These are phyloP conservation scores for Etheostoma cragini DNA, from an alignment of 2,113 vertebrate species.

Conservation along the genomic window DNA sequence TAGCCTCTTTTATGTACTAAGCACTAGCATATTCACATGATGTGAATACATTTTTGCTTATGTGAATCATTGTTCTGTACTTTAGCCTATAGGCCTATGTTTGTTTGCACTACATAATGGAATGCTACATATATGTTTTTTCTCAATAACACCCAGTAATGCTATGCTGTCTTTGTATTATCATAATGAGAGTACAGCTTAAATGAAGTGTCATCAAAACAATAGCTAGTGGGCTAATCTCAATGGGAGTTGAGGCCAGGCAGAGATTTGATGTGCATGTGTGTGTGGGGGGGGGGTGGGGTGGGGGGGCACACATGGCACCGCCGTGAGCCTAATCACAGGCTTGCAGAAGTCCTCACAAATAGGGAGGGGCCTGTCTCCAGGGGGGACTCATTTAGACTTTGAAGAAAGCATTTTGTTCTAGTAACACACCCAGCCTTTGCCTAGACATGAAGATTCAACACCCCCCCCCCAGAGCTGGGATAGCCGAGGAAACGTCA, in stretches of 20 bases:
- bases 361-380: conserved; percentile 61
- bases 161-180: conserved; percentile 11
- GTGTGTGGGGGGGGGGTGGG: not conserved
- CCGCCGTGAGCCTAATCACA: conserved; percentile 76
- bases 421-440: conserved; percentile 40
- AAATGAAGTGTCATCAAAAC: conserved; percentile 64
- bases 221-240: conserved; percentile 72
- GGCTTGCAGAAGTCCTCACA: conserved; percentile 76
- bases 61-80: not conserved
- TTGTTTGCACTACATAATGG: not conserved
- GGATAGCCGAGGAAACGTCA: conserved; percentile 26
- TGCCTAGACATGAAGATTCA: conserved; percentile 33
- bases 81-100: not conserved
- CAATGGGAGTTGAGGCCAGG: conserved; percentile 57
- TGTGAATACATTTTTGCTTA: not conserved
- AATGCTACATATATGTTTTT: not conserved
- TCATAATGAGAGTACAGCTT: conserved; percentile 42
- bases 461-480: not conserved
- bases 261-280: conserved; percentile 64
- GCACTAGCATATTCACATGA: not conserved
- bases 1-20: not conserved
- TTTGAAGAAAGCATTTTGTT: conserved; percentile 61
- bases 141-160: not conserved
- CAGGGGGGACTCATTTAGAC: conserved; percentile 69
- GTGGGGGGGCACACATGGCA: conserved; percentile 74